Evolutionary conservation across 2,888 invertebrate species (phyloP), one percentile per base, ranked within the genome.

Genomic region (Ophion obscuratus): DNA sequence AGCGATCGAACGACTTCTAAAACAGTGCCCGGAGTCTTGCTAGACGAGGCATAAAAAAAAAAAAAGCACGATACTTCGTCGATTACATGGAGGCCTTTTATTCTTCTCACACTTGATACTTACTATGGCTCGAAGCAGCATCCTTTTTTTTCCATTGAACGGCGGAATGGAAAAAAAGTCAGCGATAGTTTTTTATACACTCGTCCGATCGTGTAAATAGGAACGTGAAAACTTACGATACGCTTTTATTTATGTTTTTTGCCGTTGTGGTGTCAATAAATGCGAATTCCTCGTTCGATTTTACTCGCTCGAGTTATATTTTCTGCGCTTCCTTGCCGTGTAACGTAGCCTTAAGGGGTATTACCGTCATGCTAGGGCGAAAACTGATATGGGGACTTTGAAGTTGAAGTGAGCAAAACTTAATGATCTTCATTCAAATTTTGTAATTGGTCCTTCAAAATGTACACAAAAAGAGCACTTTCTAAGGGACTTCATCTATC

Each of bases 1-100:
- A 6, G 89, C 92, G 64, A 88, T 94, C 47, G 89, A 90, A 47
- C 85, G 82, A 20, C 87, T 90, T 70, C 71, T 93, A 1, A 71
- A 85, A 47, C 76, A 76, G 20, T 36, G 40, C 27, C 36, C 70
- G 47, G 79, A 85, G 5, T 73, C 80, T 31, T 64, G 75, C 36
- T 81, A 76, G 73, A 74, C 36, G 9, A 11, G 47, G 20, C 31
- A 64, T 36, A 9, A 47, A 59, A 44, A 44, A 47, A 9, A 47
- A 59, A 44, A 44, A 66, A 76, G 27, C 17, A 31, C n/a, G 9
- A 64, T 47, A 64, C 11, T 3, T 47, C n/a, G 64, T 31, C 3
- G 2, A 20, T 27, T 40, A 17, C 40, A 10, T 74, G 31, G 14
- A 40, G 20, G n/a, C 14, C 11, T 71, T 57, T 74, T 59, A 20